A percentile compares a stretch with the other conserved stretches of the same genome.
phyloP scores from a whole-genome alignment of 2,797 vertebrate genomes.

The Allobates femoralis region DNA sequence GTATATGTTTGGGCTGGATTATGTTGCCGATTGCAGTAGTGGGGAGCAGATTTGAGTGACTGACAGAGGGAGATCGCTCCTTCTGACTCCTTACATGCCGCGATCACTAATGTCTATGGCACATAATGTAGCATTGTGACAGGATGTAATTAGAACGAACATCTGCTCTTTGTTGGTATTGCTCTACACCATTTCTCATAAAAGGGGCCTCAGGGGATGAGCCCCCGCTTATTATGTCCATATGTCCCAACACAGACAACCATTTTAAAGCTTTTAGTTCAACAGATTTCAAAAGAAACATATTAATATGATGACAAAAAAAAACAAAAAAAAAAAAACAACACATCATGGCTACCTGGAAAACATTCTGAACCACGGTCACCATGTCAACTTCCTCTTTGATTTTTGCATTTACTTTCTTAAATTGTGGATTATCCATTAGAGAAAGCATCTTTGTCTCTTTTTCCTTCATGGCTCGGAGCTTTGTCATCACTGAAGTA shows the following conservation, averaged over 20 bases:
- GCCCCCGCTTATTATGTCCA: neutral
- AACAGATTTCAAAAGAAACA: neutral
- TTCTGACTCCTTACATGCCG: too few relatives aligned
- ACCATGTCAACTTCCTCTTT: constrained; percentile 64
- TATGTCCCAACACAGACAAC: neutral
- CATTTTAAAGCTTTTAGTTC: neutral
- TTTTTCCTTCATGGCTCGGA: constrained; percentile 56
- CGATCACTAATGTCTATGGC: too few relatives aligned
- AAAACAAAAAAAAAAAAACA: too few relatives aligned
- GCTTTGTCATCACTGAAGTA: constrained; percentile 63
- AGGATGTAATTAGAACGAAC: too few relatives aligned
- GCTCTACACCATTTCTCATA: too few relatives aligned
- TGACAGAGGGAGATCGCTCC: too few relatives aligned
- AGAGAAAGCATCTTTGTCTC: constrained; percentile 51
- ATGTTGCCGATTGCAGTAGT: too few relatives aligned
- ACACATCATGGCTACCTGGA: constrained; percentile 75
- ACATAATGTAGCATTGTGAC: too few relatives aligned
- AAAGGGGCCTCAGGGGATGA: constrained; percentile 55
- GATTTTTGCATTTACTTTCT: constrained; percentile 37
- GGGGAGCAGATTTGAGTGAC: too few relatives aligned
- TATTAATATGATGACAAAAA: neutral
- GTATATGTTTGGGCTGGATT: too few relatives aligned
- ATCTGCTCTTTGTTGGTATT: too few relatives aligned
- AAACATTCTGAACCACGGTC: constrained; percentile 71
- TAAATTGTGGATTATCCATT: constrained; percentile 20